Evolutionary conservation across 53 echinoderm and acorn worm species (phyloP), one percentile per base, ranked within the genome.

Genomic region (Echinometra lucunter): DNA sequence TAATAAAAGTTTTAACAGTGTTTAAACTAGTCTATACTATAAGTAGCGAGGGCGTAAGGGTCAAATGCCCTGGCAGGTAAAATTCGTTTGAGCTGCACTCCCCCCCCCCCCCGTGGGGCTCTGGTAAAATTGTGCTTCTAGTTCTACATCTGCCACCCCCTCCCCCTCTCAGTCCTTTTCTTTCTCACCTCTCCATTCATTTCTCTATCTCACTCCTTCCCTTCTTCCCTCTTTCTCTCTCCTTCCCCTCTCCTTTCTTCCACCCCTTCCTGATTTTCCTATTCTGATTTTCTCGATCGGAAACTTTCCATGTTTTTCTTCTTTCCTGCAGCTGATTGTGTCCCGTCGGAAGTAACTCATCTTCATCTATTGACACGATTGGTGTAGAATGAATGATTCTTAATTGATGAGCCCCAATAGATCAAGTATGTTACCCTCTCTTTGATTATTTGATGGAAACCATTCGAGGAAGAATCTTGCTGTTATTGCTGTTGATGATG

Each of bases 321-420:
- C 70, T 32, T 34, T 70, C 70, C 70, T 34, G 30, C 40, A 42
- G 23, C 81, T 40, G 27, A 42, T 44, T 81, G 44, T 19, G 21
- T 81, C 44, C 7, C 25, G 44, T 40, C 81, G 81, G 81, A 44
- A 81, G 21, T 42, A 23, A 42, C 81, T 19, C 44, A 81, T 81
- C 44, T 44, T 8, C 23, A 42, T 30, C 40, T 1, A 21, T 25
- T 40, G 44, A 9, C 81, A 81, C 44, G 23, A 81, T 81, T n/a
- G 30, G 44, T 81, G 37, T 37, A 16, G 35, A 37, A 28, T 74
- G 74, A 74, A 28, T 37, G 35, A 37, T 37, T 34, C 32, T 37
- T 74, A 12, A 74, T 81, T 81, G 81, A 81, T 44, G 81, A 42
- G 38, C n/a, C n/a, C n/a, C n/a, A n/a, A n/a, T n/a, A n/a, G n/a